These are phyloP conservation scores for Argynnis bischoffii DNA, from an alignment of 2,888 invertebrate genomes.

Conservation along the genomic window DNA sequence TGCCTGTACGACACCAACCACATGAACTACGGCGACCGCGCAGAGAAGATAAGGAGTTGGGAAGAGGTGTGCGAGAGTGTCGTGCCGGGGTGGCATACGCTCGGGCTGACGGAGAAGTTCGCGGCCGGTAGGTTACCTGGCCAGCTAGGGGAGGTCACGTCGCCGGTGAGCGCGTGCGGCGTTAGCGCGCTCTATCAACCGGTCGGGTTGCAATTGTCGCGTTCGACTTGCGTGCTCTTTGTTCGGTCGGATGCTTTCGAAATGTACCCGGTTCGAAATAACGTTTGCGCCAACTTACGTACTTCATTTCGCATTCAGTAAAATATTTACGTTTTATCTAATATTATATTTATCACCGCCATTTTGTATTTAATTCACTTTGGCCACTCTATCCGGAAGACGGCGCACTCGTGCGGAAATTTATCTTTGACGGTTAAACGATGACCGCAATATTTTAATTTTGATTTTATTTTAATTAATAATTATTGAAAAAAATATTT, in stretches of 20 bases:
- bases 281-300: constrained; percentile 50
- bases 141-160: constrained; percentile 53
- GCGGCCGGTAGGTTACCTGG: constrained; percentile 70
- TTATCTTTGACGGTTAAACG: constrained; percentile 19
- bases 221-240: constrained; percentile 75
- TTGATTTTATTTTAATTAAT: constrained; percentile 1
- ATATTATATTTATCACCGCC: constrained; percentile 45
- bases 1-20: constrained; percentile 74
- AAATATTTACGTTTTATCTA: constrained; percentile 47
- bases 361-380: constrained; percentile 48
- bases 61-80: constrained; percentile 74
- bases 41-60: constrained; percentile 74
- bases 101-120: constrained; percentile 67
- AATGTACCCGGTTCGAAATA: constrained; percentile 66
- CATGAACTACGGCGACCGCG: constrained; percentile 69
- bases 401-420: constrained; percentile 26
- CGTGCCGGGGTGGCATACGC: constrained; percentile 70
- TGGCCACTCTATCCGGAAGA: constrained; percentile 27
- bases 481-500: background rate
- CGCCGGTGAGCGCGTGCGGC: constrained; percentile 43
- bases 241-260: constrained; percentile 69
- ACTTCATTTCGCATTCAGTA: constrained; percentile 19
- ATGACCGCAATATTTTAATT: constrained; percentile 5
- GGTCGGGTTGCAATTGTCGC: constrained; percentile 64
- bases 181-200: constrained; percentile 43